Evolutionary conservation across 30 jellyfish, hydroid and myxozoan genomes (phyloP).

Genomic region (Sanderia malayensis): DNA sequence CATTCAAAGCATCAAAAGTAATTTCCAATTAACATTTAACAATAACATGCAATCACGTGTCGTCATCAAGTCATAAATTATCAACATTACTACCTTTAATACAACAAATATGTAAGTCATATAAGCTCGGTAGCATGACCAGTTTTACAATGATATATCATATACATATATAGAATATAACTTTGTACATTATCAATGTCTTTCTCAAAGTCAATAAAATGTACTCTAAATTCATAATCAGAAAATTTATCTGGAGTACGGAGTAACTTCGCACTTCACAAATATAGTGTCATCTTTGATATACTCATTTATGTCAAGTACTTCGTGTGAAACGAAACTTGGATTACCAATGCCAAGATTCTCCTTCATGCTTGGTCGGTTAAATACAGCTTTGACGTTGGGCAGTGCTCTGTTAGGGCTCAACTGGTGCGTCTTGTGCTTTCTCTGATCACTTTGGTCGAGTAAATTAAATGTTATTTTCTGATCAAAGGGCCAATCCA

Average conservation of each 20-base stretch:
- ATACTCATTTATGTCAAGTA: constrained; percentile 75
- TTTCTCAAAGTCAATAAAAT: no score
- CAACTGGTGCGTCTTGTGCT: constrained; percentile 89
- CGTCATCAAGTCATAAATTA: no score
- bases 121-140: no score
- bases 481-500: constrained; percentile 96
- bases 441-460: constrained; percentile 90
- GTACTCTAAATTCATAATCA: no score
- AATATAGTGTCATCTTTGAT: constrained; percentile 78
- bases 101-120: no score
- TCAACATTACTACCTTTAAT: no score
- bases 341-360: constrained; percentile 96
- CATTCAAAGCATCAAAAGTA: no score
- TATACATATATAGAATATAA: no score
- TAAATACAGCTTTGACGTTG: constrained; percentile 91
- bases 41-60: no score
- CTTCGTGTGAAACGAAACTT: constrained; percentile 94
- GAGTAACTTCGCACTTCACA: constrained; percentile 83
- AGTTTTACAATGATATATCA: no score
- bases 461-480: constrained; percentile 79
- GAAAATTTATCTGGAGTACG: constrained; percentile 30
- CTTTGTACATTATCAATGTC: no score
- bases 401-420: constrained; percentile 95
- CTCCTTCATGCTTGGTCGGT: constrained; percentile 80
- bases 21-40: no score